Evolutionary conservation across 2,113 vertebrate species (phyloP), one percentile per base, ranked within the genome.

Genomic region (Epinephelus lanceolatus): DNA sequence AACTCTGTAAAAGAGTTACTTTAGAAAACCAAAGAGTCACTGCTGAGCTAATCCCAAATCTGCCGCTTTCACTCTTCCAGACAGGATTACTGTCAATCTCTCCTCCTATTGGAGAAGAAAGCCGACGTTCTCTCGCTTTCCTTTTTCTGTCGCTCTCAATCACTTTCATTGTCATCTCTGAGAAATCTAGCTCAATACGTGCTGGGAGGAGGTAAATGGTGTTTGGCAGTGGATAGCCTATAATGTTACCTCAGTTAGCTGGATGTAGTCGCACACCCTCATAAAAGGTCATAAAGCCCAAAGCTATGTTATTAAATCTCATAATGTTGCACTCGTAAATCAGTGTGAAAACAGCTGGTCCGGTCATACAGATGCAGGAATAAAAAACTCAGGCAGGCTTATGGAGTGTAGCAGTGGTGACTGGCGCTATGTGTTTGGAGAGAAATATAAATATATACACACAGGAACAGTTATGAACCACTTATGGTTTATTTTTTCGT

Each of bases 61-160:
- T 88, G 84, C 86, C 59, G 37, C 81, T 30, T 86, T 84, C 85
- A 89, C 63, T 88, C 83, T 71, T 83, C 86, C 63, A 88, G 86
- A 91, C 86, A 88, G 85, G 89, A 91, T 92, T 90, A 86, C 81
- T 81, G 81, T 90, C 88, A 88, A 70, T 84, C 87, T 74, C 67
- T 70, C 30, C 65, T 15, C 47, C 52, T 65, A 67, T 51, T 78
- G 79, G 57, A 73, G 78, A 77, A 81, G 68, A 78, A 91, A 79
- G 74, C 72, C 52, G 23, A 68, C 42, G 13, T 56, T 79, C 70
- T 72, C 78, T 56, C 70, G 37, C 75, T 84, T 89, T 80, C 75
- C 83, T 52, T 75, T 81, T 81, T 84, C 76, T 81, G 86, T 86
- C 88, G 76, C 74, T 81, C 62, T 86, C 88, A 67, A 88, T 93